phyloP scores from a whole-genome alignment of 2,113 vertebrate species.

The Tricholaema leucomelas region DNA sequence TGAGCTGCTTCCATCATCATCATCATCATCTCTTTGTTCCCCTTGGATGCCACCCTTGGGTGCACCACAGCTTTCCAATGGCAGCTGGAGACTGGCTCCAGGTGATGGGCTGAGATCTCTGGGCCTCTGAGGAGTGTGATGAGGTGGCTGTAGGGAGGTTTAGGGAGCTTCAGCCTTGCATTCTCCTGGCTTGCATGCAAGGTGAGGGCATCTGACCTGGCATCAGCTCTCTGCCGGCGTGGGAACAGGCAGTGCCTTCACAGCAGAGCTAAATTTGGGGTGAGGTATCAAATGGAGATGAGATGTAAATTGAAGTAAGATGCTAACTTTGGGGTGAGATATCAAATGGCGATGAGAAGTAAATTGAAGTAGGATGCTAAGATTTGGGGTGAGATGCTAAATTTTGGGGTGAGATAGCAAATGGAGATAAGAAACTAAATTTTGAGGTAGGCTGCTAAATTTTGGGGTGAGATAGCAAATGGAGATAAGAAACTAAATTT shows the following conservation, averaged over 20 bases:
- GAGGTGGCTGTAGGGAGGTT: neutral
- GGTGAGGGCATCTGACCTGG: neutral
- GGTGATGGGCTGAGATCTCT: neutral
- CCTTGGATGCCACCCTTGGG: neutral
- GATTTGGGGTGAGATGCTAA: no score
- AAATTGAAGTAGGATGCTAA: no score
- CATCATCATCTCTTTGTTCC: neutral
- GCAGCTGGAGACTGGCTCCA: neutral
- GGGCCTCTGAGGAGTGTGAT: neutral
- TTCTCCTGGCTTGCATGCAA: neutral
- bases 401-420: no score
- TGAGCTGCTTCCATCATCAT: fast-evolving
- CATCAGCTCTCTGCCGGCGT: neutral
- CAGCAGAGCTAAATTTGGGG: neutral
- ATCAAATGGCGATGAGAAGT: no score
- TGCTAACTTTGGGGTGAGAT: no score
- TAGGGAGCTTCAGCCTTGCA: neutral
- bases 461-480: no score
- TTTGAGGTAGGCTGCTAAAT: no score
- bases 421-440: no score
- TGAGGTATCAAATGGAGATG: no score
- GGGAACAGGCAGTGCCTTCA: neutral
- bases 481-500: no score
- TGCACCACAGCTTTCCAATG: neutral
- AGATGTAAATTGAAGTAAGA: no score